These are phyloP conservation scores for Aleiodes leptofemur DNA, from an alignment of 2,888 invertebrate species.

Conservation along the genomic window DNA sequence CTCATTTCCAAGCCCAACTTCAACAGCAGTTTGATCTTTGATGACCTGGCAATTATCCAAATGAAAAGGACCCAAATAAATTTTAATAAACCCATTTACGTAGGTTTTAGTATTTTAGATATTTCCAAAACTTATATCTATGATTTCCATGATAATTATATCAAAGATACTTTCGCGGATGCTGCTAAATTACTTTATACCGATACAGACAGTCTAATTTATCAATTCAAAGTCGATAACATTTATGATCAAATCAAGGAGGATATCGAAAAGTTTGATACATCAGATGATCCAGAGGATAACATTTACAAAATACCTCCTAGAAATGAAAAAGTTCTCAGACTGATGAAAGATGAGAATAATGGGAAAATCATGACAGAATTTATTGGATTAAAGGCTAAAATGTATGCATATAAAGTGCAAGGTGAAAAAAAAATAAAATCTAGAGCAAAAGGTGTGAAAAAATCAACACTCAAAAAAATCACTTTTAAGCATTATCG, in stretches of 20 bases:
- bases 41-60: slow-evolving; percentile 66
- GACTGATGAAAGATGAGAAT: slow-evolving; percentile 46
- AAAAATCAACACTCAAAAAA: neutral
- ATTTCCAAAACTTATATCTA: slow-evolving; percentile 49
- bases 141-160: slow-evolving; percentile 54
- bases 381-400: slow-evolving; percentile 21
- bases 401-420: slow-evolving; percentile 32
- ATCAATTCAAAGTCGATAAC: slow-evolving; percentile 25
- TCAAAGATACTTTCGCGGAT: slow-evolving; percentile 38
- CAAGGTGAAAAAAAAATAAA: neutral
- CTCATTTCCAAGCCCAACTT: slow-evolving; percentile 64
- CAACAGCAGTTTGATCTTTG: slow-evolving; percentile 61
- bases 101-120: slow-evolving; percentile 46
- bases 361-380: slow-evolving; percentile 39
- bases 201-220: slow-evolving; percentile 45
- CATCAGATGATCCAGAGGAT: neutral
- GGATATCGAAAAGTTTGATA: slow-evolving; percentile 62
- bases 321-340: slow-evolving; percentile 44
- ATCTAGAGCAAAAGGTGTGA: neutral
- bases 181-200: slow-evolving; percentile 45
- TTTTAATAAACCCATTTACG: slow-evolving; percentile 30
- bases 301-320: slow-evolving; percentile 47
- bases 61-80: slow-evolving; percentile 47
- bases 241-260: slow-evolving; percentile 42
- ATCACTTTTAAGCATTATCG: slow-evolving; percentile 38